These are phyloP conservation scores for Penelope pileata DNA, from an alignment of 2,113 vertebrate species.

Conservation along the genomic window DNA sequence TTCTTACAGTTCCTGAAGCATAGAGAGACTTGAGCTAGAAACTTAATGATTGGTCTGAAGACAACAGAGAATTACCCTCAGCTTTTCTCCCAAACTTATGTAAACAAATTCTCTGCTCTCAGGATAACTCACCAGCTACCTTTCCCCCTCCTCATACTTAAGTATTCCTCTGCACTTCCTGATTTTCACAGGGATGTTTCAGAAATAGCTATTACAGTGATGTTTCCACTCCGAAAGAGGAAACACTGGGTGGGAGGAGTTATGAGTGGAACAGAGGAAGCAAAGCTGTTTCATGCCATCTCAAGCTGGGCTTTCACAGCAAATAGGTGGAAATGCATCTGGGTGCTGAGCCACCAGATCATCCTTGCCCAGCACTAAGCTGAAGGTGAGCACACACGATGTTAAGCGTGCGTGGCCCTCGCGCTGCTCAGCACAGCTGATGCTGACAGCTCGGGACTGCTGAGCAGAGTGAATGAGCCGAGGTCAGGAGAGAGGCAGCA, in stretches of 20 bases:
- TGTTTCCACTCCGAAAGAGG: conserved; percentile 40
- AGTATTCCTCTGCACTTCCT: conserved; percentile 8
- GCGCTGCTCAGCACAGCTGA: conserved; percentile 34
- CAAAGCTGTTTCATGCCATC: background rate
- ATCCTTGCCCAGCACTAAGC: background rate
- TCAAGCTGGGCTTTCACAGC: background rate
- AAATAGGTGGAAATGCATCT: background rate
- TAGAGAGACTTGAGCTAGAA: background rate
- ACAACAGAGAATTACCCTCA: background rate
- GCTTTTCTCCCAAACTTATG: background rate
- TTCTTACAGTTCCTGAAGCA: background rate
- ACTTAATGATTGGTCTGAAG: background rate
- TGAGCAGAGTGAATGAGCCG: conserved; percentile 26
- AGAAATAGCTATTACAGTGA: conserved; percentile 43
- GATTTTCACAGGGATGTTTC: background rate
- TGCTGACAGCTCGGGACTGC: background rate
- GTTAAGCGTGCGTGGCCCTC: background rate
- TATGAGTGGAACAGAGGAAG: background rate
- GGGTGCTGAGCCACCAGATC: background rate
- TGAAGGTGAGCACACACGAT: background rate
- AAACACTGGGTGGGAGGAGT: conserved; percentile 38
- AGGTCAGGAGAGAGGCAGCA: conserved; percentile 42
- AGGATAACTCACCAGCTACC: background rate
- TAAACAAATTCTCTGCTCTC: background rate
- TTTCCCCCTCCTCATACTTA: background rate